Evolutionary conservation across 2,113 vertebrate genomes (phyloP).

Genomic region (Chionomys nivalis): DNA sequence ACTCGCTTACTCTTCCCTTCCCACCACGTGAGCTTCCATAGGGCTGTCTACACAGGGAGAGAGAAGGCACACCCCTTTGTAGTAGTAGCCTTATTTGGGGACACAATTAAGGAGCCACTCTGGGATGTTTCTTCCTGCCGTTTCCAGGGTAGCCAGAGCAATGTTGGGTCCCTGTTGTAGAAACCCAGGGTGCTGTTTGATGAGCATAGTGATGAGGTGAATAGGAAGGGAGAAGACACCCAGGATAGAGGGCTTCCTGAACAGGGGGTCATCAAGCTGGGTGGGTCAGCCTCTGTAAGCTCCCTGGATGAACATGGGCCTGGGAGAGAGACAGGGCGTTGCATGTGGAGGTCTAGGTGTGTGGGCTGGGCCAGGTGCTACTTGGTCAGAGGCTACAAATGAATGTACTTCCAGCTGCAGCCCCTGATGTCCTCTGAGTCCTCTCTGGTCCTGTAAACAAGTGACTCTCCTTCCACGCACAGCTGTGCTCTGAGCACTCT

Average conservation of each 20-base stretch:
- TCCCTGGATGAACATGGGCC: background rate
- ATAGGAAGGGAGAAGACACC: no score
- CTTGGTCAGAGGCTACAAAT: background rate
- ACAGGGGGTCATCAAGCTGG: background rate
- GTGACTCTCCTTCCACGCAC: background rate
- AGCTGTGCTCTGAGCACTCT: no score
- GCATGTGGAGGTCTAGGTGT: fast-evolving
- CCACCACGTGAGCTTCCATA: fast-evolving
- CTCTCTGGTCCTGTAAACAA: background rate
- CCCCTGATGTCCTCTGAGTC: background rate
- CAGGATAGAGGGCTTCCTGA: background rate
- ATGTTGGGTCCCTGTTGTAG: background rate
- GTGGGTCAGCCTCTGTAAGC: background rate
- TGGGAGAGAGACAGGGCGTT: fast-evolving
- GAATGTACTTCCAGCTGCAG: fast-evolving
- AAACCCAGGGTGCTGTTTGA: fast-evolving
- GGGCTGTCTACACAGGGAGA: fast-evolving
- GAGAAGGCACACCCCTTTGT: no score
- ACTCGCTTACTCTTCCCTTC: no score
- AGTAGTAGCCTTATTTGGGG: no score
- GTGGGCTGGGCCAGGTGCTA: background rate
- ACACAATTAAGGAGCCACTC: background rate
- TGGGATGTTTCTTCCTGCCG: background rate
- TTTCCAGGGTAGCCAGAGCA: background rate
- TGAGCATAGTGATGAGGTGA: background rate